Evolutionary conservation across 2,797 vertebrate species (phyloP).

Genomic region (Lates japonicus): DNA sequence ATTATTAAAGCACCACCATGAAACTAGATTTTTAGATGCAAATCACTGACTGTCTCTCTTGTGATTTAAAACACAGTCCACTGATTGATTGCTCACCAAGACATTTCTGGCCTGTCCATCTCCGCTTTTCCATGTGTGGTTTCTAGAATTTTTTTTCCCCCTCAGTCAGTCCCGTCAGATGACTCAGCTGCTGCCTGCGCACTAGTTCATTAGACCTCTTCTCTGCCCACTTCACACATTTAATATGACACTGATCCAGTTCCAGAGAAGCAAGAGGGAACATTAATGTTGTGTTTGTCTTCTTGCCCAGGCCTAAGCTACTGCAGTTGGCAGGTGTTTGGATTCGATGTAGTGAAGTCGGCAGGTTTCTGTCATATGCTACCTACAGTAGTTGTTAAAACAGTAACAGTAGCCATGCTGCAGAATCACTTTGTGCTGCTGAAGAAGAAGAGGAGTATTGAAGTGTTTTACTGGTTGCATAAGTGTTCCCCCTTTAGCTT

Average conservation of each 20-base stretch:
- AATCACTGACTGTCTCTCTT: neutral
- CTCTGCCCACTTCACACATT: constrained; percentile 27
- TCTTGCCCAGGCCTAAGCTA: neutral
- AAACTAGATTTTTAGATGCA: constrained; percentile 2
- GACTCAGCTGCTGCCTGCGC: constrained; percentile 38
- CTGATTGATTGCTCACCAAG: neutral
- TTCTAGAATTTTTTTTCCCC: neutral
- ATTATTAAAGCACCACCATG: neutral
- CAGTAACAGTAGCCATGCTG: neutral
- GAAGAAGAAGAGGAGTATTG: neutral
- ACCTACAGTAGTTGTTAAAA: neutral
- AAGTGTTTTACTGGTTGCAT: constrained; percentile 6
- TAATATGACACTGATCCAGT: constrained; percentile 45
- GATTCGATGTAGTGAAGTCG: neutral
- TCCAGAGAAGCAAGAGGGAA: constrained; percentile 18
- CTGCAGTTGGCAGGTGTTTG: constrained; percentile 1
- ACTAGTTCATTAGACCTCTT: constrained; percentile 29
- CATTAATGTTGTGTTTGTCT: constrained; percentile 23
- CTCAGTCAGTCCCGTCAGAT: constrained; percentile 17
- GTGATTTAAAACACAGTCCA: constrained; percentile 1
- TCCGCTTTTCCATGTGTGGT: neutral
- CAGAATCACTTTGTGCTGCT: neutral
- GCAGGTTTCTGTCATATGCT: neutral
- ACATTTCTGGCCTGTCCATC: neutral
- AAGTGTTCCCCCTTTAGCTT: constrained; percentile 14